Percentiles rank a stretch among this genome's conserved stretches.
phyloP scores from a whole-genome alignment of 2,113 vertebrate species.

The Mirza zaza region DNA sequence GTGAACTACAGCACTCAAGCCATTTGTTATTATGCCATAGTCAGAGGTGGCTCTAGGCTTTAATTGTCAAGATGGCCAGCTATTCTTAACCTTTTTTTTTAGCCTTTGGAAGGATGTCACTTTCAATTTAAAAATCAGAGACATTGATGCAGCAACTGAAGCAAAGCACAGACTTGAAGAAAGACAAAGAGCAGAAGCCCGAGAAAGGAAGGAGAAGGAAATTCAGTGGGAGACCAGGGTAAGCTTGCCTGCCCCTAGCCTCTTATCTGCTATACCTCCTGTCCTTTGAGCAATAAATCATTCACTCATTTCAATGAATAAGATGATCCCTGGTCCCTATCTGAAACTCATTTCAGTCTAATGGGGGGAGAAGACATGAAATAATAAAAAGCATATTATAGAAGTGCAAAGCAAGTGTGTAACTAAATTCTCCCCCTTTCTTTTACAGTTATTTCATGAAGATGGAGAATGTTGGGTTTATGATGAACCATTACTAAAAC shows the following conservation, averaged over 20 bases:
- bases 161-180: conserved; percentile 97
- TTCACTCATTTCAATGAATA: not conserved
- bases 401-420: not conserved
- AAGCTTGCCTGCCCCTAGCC: conserved; percentile 70
- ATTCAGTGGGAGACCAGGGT: conserved; percentile 97
- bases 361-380: not conserved
- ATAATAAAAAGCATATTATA: not conserved
- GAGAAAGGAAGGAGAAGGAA: conserved; percentile 96
- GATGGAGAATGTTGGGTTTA: conserved; percentile 99
- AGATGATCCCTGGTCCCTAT: not conserved
- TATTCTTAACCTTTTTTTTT: not conserved
- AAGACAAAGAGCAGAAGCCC: conserved; percentile 96
- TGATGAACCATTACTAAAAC: conserved; percentile 96
- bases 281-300: not conserved
- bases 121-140: conserved; percentile 94
- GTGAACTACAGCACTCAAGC: not conserved
- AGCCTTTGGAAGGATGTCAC: conserved; percentile 98
- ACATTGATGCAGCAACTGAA: conserved; percentile 96
- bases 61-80: not conserved
- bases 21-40: not conserved
- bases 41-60: not conserved
- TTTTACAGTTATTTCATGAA: conserved; percentile 94
- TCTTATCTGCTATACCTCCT: not conserved
- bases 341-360: not conserved
- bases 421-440: not conserved